These are phyloP conservation scores for Synergus itoensis DNA, from an alignment of 2,888 invertebrate genomes.

Conservation along the genomic window DNA sequence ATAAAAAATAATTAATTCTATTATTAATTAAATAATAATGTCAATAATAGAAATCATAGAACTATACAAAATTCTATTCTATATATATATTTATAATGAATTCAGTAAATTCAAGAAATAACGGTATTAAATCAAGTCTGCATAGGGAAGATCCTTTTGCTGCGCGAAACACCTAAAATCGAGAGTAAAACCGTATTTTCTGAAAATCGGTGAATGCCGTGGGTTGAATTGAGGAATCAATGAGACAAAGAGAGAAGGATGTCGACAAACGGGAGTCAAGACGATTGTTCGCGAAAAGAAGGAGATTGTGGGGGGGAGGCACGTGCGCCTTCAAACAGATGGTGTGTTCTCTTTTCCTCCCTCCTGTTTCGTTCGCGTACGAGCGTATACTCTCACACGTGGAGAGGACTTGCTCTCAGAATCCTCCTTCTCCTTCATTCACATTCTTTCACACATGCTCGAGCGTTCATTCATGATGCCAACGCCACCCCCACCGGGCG, in stretches of 20 bases:
- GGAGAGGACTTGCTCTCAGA: conserved; percentile 42
- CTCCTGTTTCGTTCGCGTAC: conserved; percentile 23
- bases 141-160: background rate
- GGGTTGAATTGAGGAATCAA: background rate
- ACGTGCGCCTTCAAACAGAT: conserved; percentile 55
- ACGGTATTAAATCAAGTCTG: background rate
- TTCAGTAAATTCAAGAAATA: background rate
- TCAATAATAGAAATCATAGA: too few relatives aligned
- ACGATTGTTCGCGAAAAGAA: conserved; percentile 5
- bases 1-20: too few relatives aligned
- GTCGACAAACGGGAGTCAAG: conserved; percentile 5
- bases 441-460: conserved; percentile 63
- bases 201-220: background rate
- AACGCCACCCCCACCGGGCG: background rate
- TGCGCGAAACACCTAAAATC: background rate
- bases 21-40: too few relatives aligned
- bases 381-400: conserved; percentile 55
- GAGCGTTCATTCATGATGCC: conserved; percentile 51
- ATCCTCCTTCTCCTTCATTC: conserved; percentile 62
- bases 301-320: conserved; percentile 37
- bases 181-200: background rate
- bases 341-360: conserved; percentile 59
- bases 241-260: background rate
- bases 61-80: too few relatives aligned
- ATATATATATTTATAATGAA: conserved; percentile 24